These are phyloP conservation scores for Lepidocolaptes lacrymiger DNA, from an alignment of 2,797 vertebrate genomes.

Conservation along the genomic window DNA sequence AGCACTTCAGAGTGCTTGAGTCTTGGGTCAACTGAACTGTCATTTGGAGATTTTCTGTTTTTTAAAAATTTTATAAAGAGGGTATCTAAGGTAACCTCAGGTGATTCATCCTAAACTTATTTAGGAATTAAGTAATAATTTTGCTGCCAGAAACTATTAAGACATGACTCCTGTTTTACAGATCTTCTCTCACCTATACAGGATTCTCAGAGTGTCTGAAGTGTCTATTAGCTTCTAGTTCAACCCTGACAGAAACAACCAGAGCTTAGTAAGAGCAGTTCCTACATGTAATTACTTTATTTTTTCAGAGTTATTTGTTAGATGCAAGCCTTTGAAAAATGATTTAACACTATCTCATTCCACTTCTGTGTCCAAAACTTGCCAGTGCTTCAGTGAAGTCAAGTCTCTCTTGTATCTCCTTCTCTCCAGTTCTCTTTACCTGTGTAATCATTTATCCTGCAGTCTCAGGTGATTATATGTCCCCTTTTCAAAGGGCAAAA, in stretches of 20 bases:
- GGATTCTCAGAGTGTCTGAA: background rate
- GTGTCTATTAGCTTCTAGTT: background rate
- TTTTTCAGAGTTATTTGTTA: background rate
- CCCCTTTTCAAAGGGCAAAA: background rate
- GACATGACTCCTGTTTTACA: background rate
- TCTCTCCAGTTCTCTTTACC: background rate
- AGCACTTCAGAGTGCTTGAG: background rate
- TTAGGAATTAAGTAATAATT: background rate
- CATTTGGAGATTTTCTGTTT: background rate
- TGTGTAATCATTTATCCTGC: background rate
- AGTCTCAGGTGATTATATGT: background rate
- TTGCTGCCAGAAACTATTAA: background rate
- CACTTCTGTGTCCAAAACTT: background rate
- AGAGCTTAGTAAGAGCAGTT: background rate
- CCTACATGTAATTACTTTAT: background rate
- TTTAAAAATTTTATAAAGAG: background rate
- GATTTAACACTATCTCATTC: background rate
- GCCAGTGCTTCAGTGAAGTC: background rate
- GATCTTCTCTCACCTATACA: background rate
- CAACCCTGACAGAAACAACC: background rate
- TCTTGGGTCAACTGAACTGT: background rate
- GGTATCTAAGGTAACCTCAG: background rate
- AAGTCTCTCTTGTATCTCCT: background rate
- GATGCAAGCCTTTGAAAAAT: background rate
- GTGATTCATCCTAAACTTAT: background rate